These are phyloP conservation scores for Macrophya alboannulata DNA, from an alignment of 2,888 invertebrate species.

Conservation along the genomic window DNA sequence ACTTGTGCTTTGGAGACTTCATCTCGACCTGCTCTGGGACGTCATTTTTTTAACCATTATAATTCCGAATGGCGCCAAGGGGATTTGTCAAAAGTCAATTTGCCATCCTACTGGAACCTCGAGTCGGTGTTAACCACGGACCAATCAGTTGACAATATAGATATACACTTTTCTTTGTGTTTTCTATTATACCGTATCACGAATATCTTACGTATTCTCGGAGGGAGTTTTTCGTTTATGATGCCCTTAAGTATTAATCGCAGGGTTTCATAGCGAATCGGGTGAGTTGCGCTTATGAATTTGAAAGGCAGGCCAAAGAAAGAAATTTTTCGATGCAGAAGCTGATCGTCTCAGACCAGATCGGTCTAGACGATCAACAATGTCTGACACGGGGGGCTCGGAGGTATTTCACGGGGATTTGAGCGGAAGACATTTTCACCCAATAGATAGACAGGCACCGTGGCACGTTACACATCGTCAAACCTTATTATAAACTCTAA, in stretches of 20 bases:
- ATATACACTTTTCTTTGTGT: neutral
- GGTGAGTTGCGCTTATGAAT: conserved; percentile 38
- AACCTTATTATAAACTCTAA: conserved; percentile 80
- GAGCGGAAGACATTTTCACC: conserved; percentile 79
- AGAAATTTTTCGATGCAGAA: conserved; percentile 57
- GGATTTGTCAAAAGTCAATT: conserved; percentile 57
- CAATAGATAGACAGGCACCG: conserved; percentile 79
- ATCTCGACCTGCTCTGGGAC: conserved; percentile 41
- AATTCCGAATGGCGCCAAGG: conserved; percentile 65
- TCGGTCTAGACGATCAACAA: conserved; percentile 71
- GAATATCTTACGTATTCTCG: neutral
- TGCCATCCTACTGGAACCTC: conserved; percentile 34
- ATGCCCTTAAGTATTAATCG: neutral
- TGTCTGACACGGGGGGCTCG: conserved; percentile 63
- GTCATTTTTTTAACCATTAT: conserved; percentile 62
- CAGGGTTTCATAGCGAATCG: conserved; percentile 27
- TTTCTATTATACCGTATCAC: neutral
- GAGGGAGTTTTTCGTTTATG: neutral
- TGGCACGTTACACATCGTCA: conserved; percentile 75
- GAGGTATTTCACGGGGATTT: conserved; percentile 79
- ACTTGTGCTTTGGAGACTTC: conserved; percentile 63
- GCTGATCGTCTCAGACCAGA: conserved; percentile 61
- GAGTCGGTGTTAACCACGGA: conserved; percentile 27
- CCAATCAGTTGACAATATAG: conserved; percentile 26
- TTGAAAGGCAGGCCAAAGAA: conserved; percentile 46